Percentiles rank a stretch among this genome's conserved stretches.
phyloP scores from a whole-genome alignment of 2,797 vertebrate species.

The Tarsius wallacei region DNA sequence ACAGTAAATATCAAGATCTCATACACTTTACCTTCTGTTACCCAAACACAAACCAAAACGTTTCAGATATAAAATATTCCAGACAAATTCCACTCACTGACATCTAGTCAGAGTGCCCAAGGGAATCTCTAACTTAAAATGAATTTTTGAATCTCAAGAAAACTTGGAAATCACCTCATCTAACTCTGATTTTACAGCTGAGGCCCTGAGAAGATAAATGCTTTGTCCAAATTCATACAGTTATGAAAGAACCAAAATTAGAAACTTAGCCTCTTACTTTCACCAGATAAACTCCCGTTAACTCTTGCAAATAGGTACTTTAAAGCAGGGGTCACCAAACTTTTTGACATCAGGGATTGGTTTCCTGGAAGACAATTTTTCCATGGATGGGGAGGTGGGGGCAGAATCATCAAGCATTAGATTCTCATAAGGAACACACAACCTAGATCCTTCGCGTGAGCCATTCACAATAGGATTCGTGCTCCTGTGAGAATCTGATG shows the following conservation, averaged over 20 bases:
- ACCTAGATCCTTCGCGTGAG: no score
- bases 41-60: neutral
- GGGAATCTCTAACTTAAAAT: neutral
- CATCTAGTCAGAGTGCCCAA: neutral
- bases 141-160: conserved; percentile 1
- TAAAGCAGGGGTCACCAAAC: neutral
- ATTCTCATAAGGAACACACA: no score
- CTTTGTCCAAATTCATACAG: neutral
- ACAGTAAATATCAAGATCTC: neutral
- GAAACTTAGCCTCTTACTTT: neutral
- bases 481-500: no score
- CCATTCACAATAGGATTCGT: no score
- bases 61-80: neutral
- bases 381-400: no score
- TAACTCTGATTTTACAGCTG: neutral
- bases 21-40: neutral
- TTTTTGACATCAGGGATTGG: no score
- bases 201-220: neutral
- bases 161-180: neutral
- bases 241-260: conserved; percentile 21
- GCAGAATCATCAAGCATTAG: no score
- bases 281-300: neutral
- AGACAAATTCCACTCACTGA: conserved; percentile 5
- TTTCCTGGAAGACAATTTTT: no score
- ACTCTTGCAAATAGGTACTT: neutral